Evolutionary conservation across 2,888 invertebrate species (phyloP).

Genomic region (Cantharis rustica): DNA sequence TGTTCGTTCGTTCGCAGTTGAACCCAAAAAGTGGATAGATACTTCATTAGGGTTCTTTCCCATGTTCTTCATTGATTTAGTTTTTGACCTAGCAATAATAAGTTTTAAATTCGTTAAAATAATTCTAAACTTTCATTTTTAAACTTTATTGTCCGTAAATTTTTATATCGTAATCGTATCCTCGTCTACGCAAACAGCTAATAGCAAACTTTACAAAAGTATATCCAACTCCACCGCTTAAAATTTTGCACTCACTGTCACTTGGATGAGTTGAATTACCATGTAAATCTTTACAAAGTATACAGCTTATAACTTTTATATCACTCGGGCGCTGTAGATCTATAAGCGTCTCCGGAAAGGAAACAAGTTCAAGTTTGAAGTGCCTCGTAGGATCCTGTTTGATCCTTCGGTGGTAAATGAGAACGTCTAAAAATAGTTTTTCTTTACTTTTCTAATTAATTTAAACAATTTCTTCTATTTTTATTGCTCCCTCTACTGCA

Average conservation of each 20-base stretch:
- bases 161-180: constrained; percentile 23
- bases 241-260: constrained; percentile 16
- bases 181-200: not conserved
- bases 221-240: constrained; percentile 19
- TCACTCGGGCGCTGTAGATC: not conserved
- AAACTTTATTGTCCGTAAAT: constrained; percentile 12
- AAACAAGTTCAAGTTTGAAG: constrained; percentile 9
- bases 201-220: constrained; percentile 16
- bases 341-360: constrained; percentile 16
- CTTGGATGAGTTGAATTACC: not conserved
- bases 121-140: not conserved
- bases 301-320: constrained; percentile 18
- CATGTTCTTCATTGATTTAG: not conserved
- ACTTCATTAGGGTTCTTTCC: not conserved
- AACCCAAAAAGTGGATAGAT: not conserved
- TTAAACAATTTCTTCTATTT: not conserved
- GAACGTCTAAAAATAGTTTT: constrained; percentile 10
- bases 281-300: constrained; percentile 18
- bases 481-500: not conserved
- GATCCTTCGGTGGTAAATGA: constrained; percentile 17
- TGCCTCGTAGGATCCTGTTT: constrained; percentile 14
- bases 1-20: constrained; percentile 6
- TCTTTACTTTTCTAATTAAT: not conserved
- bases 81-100: not conserved
- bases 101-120: not conserved